Base-by-base conservation (phyloP, 2,113 vertebrate species). In the Indri indri region DNA sequence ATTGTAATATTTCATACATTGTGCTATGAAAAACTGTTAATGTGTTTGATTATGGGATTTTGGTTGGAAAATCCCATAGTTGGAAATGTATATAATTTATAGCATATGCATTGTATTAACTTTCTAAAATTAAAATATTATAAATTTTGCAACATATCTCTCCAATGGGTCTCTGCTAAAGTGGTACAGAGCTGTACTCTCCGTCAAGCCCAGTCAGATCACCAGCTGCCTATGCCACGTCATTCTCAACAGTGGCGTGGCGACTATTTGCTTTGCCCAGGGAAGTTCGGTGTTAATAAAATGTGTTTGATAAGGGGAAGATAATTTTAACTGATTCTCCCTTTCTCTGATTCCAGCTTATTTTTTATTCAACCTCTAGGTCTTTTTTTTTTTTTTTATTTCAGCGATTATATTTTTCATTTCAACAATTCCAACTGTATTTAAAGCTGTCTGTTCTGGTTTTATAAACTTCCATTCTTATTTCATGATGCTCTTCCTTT, bases 281-380 rank as follows among this genome's bases (percentile, higher is more conserved):
- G n/a, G 18, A 91, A 92, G 59, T 71, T 81, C 50, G 42, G 3
- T 77, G 6, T 71, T 42, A 71, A 65, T 34, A 65, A 32, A 86
- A 93, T 84, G n/a, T 79, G n/a, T 79, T 87, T 68, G 30, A 66
- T 54, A n/a, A 88, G n/a, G 47, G 20, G 65, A 77, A 96, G 32
- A 90, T 30, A 4, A 32, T 70, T 84, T 85, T 61, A 95, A 61
- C n/a, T 32, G 76, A 16, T 65, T 73, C 23, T 66, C 10, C 25
- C 57, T 79, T 76, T 84, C 37, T 83, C 52, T 79, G 27, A 89
- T 81, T 79, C 30, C 23, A 73, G n/a, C 79, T 93, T 89, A 71
- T n/a, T 89, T 81, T 50, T 57, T 63, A 30, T 40, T 40, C 13
- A 40, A 59, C 40, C 27, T 34, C 37, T 47, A 34, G 54, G 4